Percentiles rank a stretch among this genome's conserved stretches.
phyloP scores from a whole-genome alignment of 92 coral and sea anemone species.

The Umimayanthus kanabou region DNA sequence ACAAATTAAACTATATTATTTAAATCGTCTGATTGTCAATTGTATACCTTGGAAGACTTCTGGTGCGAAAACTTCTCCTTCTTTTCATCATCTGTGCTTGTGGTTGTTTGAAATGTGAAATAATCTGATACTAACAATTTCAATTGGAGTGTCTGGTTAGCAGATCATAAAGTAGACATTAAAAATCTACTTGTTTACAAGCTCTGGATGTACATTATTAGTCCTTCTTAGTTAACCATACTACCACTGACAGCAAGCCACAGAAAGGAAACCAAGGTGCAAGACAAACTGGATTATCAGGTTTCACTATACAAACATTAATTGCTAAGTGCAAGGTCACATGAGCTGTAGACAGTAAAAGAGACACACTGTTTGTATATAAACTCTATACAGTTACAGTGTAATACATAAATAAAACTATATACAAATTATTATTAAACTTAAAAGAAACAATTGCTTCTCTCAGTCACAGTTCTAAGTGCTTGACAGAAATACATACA shows the following conservation, averaged over 20 bases:
- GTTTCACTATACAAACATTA: neutral
- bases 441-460: no score
- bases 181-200: neutral
- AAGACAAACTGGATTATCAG: neutral
- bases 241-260: neutral
- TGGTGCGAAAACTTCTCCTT: slow-evolving; percentile 14
- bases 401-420: no score
- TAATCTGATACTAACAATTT: neutral
- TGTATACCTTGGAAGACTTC: slow-evolving; percentile 44
- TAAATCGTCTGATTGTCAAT: neutral
- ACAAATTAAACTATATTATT: no score
- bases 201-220: neutral
- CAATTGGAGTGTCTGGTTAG: neutral
- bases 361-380: neutral
- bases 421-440: no score
- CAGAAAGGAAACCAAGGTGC: neutral
- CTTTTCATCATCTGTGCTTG: slow-evolving; percentile 23
- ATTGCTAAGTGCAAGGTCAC: neutral
- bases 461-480: no score
- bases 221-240: neutral
- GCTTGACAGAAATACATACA: no score
- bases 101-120: neutral
- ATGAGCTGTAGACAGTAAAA: no score
- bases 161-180: neutral
- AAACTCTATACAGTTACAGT: no score